These are phyloP conservation scores for Leptinotarsa tumamoca DNA, from an alignment of 2,888 invertebrate genomes.

Conservation along the genomic window DNA sequence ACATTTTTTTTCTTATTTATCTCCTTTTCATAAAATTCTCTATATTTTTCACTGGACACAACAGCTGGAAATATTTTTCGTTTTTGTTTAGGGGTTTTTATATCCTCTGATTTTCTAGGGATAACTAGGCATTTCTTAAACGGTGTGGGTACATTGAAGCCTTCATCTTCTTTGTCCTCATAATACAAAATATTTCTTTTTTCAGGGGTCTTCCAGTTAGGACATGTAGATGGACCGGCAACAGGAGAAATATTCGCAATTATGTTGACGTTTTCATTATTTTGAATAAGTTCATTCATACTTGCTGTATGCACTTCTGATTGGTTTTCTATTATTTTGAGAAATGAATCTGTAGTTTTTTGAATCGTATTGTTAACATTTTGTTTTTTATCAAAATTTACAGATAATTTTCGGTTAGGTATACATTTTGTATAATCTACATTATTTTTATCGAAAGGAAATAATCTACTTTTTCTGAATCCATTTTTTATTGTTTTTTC, in stretches of 20 bases:
- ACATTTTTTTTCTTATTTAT: constrained; percentile 4
- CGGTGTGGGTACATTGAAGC: not conserved
- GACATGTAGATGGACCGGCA: not conserved
- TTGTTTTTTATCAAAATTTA: too few relatives aligned
- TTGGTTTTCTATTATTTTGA: not conserved
- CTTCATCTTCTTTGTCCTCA: constrained; percentile 19
- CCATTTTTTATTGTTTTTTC: constrained; percentile 24
- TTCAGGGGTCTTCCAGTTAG: not conserved
- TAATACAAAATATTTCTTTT: constrained; percentile 7
- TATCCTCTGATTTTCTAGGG: too few relatives aligned
- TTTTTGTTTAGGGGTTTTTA: too few relatives aligned
- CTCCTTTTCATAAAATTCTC: not conserved
- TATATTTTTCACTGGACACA: too few relatives aligned
- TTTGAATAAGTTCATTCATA: too few relatives aligned
- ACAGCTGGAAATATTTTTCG: too few relatives aligned
- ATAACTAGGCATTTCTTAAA: not conserved
- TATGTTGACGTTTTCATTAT: too few relatives aligned
- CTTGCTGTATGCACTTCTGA: too few relatives aligned
- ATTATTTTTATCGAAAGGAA: constrained; percentile 15
- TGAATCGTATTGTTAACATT: too few relatives aligned
- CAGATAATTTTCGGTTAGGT: too few relatives aligned
- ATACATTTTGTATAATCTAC: constrained; percentile 22
- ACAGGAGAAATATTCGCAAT: not conserved
- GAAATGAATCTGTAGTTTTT: not conserved
- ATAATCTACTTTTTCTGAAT: constrained; percentile 19